Conservation (phyloP, 2,113 vertebrate genomes). For the Lichenostomus cassidix region DNA sequence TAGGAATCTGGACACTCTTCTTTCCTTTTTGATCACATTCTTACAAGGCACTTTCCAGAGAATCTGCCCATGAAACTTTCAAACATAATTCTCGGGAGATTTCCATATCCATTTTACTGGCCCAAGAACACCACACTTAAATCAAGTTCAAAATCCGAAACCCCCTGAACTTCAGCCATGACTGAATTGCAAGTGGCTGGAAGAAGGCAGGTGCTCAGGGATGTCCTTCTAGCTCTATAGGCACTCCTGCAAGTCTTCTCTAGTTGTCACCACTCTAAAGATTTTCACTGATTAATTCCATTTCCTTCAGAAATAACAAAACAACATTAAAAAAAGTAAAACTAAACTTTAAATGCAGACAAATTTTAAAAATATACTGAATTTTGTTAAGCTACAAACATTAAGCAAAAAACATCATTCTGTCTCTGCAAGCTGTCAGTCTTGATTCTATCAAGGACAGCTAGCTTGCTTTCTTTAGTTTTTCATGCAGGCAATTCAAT, state of each 20-base stretch:
- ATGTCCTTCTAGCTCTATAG: not conserved
- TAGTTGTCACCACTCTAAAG: not conserved
- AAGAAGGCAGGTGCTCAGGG: not conserved
- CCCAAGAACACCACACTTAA: not conserved
- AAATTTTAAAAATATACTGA: conserved; percentile 1
- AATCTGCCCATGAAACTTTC: not conserved
- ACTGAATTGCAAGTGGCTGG: not conserved
- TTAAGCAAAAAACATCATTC: conserved; percentile 4
- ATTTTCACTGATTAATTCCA: not conserved
- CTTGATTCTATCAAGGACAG: conserved; percentile 37
- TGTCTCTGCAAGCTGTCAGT: conserved; percentile 3
- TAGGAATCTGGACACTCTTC: not conserved
- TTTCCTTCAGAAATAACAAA: conserved; percentile 5
- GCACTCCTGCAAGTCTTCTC: not conserved
- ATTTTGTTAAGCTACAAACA: not conserved
- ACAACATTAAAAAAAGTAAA: not conserved
- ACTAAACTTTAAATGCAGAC: not conserved
- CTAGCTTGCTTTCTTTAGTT: not conserved
- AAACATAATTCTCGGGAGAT: not conserved
- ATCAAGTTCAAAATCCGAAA: not conserved
- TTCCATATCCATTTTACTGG: not conserved
- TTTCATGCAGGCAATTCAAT: conserved; percentile 3
- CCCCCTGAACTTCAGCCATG: not conserved
- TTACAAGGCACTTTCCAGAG: not conserved
- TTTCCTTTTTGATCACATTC: not conserved